A percentile compares a stretch with the other conserved stretches of the same genome.
Conservation (phyloP, 2,888 invertebrate species). For the Tenthredo scrophulariae region DNA sequence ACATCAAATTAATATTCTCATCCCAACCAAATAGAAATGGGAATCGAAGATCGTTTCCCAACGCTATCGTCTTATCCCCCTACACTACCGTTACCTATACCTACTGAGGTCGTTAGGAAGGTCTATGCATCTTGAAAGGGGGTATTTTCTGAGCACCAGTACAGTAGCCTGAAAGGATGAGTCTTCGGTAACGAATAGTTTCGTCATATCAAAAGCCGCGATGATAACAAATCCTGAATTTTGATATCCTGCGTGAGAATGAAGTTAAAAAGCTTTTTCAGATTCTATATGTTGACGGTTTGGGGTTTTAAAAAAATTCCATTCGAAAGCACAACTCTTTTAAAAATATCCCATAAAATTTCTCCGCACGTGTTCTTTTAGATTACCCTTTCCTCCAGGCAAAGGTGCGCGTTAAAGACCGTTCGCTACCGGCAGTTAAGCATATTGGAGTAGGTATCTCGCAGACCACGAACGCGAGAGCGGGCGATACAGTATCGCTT, state of each 20-base stretch:
- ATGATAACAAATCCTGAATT: background rate
- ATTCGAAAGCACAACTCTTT: background rate
- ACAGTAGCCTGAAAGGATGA: background rate
- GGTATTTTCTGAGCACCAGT: background rate
- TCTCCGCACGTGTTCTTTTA: conserved; percentile 12
- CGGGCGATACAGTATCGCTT: conserved; percentile 29
- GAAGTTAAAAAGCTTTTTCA: no score
- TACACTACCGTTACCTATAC: background rate
- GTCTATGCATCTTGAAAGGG: background rate
- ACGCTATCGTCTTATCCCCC: background rate
- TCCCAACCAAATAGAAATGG: conserved; percentile 4
- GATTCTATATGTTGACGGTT: background rate
- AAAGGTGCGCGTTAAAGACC: conserved; percentile 2
- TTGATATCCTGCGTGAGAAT: background rate
- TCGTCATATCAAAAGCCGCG: background rate
- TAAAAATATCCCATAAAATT: background rate
- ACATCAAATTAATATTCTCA: conserved; percentile 10
- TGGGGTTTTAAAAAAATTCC: background rate
- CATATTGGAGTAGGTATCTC: conserved; percentile 29
- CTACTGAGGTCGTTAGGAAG: background rate
- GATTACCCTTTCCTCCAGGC: background rate
- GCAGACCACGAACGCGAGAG: conserved; percentile 11
- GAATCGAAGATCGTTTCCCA: conserved; percentile 4
- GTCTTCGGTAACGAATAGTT: background rate
- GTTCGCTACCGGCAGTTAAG: conserved; percentile 20